These are phyloP conservation scores for Dilophus febrilis DNA, from an alignment of 2,888 invertebrate species.

Conservation along the genomic window DNA sequence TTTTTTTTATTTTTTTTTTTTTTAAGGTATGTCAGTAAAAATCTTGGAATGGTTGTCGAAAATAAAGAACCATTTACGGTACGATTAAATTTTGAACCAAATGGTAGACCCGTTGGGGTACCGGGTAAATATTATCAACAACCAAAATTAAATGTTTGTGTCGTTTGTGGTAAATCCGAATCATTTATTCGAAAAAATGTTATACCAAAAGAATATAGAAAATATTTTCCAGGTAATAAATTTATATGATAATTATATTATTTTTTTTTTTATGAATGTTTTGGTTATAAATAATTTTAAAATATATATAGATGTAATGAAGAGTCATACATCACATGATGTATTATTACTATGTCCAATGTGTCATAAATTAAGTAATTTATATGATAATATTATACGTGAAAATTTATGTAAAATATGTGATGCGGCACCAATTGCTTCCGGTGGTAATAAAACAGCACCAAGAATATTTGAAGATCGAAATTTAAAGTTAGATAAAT, in stretches of 20 bases:
- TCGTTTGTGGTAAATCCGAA: slow-evolving; percentile 54
- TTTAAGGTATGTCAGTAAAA: slow-evolving; percentile 31
- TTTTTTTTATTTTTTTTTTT: slow-evolving; percentile 22
- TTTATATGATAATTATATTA: too few relatives aligned
- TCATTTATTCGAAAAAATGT: slow-evolving; percentile 60
- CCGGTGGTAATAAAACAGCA: too few relatives aligned
- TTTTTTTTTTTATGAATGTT: slow-evolving; percentile 8
- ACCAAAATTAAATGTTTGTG: slow-evolving; percentile 57
- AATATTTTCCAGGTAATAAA: slow-evolving; percentile 46
- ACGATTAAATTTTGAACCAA: slow-evolving; percentile 58
- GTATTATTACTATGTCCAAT: slow-evolving; percentile 50
- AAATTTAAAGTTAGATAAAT: not conserved
- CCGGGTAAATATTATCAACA: slow-evolving; percentile 56
- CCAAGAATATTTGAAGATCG: not conserved
- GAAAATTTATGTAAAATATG: slow-evolving; percentile 40
- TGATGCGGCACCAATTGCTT: slow-evolving; percentile 51
- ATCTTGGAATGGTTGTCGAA: slow-evolving; percentile 29
- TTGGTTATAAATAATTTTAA: slow-evolving; percentile 21
- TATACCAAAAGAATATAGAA: slow-evolving; percentile 68
- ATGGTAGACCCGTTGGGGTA: slow-evolving; percentile 50
- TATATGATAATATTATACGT: slow-evolving; percentile 41
- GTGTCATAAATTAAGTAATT: slow-evolving; percentile 56
- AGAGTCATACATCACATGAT: slow-evolving; percentile 68
- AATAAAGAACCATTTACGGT: slow-evolving; percentile 41
- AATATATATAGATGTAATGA: slow-evolving; percentile 45